phyloP scores from a whole-genome alignment of 2,888 invertebrate genomes.

The Nymphalis urticae region DNA sequence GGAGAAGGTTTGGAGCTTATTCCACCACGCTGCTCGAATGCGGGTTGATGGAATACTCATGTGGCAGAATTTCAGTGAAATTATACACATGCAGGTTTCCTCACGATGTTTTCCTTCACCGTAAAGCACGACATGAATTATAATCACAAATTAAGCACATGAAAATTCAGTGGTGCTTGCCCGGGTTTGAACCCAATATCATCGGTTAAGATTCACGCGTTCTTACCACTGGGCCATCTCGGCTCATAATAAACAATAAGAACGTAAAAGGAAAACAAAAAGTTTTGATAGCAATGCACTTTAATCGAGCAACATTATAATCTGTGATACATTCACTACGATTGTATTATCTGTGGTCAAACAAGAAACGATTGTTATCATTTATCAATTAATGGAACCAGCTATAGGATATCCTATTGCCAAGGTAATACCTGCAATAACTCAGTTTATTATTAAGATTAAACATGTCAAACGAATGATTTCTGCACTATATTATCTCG shows the following conservation, averaged over 20 bases:
- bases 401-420: conserved; percentile 38
- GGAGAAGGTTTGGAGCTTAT: no score
- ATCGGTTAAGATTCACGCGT: no score
- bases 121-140: no score
- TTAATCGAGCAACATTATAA: conserved; percentile 24
- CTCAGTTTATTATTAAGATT: conserved; percentile 2
- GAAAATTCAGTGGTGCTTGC: no score
- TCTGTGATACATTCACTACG: conserved; percentile 33
- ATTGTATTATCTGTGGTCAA: conserved; percentile 25
- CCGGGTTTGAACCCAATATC: no score
- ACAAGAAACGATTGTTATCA: conserved; percentile 26
- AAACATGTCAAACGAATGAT: conserved; percentile 3
- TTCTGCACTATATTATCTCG: conserved; percentile 10
- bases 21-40: no score
- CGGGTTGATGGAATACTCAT: no score
- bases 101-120: no score
- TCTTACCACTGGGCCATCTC: no score
- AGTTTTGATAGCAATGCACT: conserved; percentile 21
- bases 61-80: no score
- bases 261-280: neutral
- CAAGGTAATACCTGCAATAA: conserved; percentile 30
- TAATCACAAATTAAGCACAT: no score
- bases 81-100: no score
- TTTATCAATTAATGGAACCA: conserved; percentile 36
- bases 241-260: neutral